These are phyloP conservation scores for Apostichopus parvimensis DNA, from an alignment of 35 echinoderm and acorn worm species.

Conservation along the genomic window DNA sequence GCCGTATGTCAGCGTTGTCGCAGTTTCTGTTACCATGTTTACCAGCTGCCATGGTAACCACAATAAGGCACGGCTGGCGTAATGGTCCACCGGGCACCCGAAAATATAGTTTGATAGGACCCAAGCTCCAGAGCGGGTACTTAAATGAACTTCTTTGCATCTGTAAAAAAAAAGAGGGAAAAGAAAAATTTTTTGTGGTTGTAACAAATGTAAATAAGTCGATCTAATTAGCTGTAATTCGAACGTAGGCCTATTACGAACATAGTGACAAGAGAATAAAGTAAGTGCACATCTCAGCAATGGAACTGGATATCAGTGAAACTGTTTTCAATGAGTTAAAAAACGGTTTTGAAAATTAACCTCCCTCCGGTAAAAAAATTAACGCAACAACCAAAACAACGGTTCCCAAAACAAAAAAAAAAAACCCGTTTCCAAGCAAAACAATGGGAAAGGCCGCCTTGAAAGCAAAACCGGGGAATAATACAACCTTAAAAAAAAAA, in stretches of 20 bases:
- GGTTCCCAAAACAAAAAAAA: slow-evolving; percentile 93
- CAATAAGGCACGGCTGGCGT: slow-evolving; percentile 71
- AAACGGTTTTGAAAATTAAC: not conserved
- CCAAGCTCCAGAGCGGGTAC: slow-evolving; percentile 94
- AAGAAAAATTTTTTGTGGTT: not conserved
- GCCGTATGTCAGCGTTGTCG: slow-evolving; percentile 61
- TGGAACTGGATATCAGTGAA: too few species aligned
- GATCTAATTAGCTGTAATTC: too few species aligned
- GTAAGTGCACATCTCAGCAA: too few species aligned
- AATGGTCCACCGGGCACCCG: slow-evolving; percentile 81
- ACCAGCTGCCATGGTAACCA: slow-evolving; percentile 83
- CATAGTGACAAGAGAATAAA: too few species aligned
- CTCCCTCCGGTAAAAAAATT: slow-evolving; percentile 69
- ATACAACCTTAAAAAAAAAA: too few species aligned
- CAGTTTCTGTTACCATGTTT: slow-evolving; percentile 65
- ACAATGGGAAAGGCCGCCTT: slow-evolving; percentile 83
- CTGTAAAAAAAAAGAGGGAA: slow-evolving; percentile 33
- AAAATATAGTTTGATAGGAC: slow-evolving; percentile 91
- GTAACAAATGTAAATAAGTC: too few species aligned
- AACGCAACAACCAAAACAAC: slow-evolving; percentile 86
- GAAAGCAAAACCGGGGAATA: too few species aligned
- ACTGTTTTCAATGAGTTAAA: too few species aligned
- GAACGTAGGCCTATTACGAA: too few species aligned
- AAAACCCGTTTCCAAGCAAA: slow-evolving; percentile 82
- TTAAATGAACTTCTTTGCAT: slow-evolving; percentile 84